These are phyloP conservation scores for Urosaurus nigricauda DNA, from an alignment of 2,797 vertebrate genomes.

Conservation along the genomic window DNA sequence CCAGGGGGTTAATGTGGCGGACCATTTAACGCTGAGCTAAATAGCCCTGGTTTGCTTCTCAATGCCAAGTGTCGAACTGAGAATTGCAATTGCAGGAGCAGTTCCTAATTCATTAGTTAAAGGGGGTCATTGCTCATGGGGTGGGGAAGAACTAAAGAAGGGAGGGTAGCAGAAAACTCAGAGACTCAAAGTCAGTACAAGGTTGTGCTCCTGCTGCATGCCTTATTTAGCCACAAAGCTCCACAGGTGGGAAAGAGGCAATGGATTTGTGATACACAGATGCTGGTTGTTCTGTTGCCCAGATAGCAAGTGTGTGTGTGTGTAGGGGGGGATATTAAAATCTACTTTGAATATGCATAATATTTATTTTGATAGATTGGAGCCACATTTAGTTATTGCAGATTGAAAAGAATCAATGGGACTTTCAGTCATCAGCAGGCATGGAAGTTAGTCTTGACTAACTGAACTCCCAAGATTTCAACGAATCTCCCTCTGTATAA, in stretches of 20 bases:
- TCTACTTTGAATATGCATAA: slow-evolving; percentile 64
- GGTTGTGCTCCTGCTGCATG: slow-evolving; percentile 70
- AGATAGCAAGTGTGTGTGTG: slow-evolving; percentile 71
- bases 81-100: slow-evolving; percentile 80
- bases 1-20: slow-evolving; percentile 84
- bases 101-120: slow-evolving; percentile 83
- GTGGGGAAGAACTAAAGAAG: slow-evolving; percentile 63
- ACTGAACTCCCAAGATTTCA: not conserved
- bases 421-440: not conserved
- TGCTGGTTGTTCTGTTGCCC: slow-evolving; percentile 66
- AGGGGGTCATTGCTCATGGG: slow-evolving; percentile 84
- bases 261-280: slow-evolving; percentile 58
- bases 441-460: not conserved
- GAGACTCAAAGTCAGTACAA: slow-evolving; percentile 71
- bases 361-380: slow-evolving; percentile 47
- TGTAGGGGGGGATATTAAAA: slow-evolving; percentile 56
- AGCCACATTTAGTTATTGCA: not conserved
- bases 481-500: not conserved
- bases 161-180: slow-evolving; percentile 45
- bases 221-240: slow-evolving; percentile 64
- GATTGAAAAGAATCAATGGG: too few species aligned
- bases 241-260: slow-evolving; percentile 70
- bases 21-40: slow-evolving; percentile 84
- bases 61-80: slow-evolving; percentile 83
- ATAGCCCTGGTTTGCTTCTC: slow-evolving; percentile 82